Base-by-base conservation (phyloP, 2,888 invertebrate species). In the Latrodectus hesperus region DNA sequence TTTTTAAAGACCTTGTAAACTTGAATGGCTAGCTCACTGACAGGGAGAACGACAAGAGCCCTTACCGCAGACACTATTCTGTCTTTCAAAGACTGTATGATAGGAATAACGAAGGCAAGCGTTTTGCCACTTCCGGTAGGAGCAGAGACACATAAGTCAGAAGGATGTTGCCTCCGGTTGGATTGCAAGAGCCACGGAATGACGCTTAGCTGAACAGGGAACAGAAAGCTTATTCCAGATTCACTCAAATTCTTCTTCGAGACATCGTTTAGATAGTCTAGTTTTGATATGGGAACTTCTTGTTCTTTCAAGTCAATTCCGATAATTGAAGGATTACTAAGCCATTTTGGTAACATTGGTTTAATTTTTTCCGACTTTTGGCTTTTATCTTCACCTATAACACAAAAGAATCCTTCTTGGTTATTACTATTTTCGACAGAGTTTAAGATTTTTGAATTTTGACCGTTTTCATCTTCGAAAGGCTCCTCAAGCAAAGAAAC, bases 61-160 rank as follows among this genome's bases (percentile, higher is more conserved):
- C 96, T 94, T 51, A 97, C 94, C 91, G 94, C 94, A 78, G 94
- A 94, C 6, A 95, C 94, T 52, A 95, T 93, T 87, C 95, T 93
- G 78, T 93, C 92, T 91, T 94, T 94, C 89, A 96, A 91, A 81
- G 94, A 92, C 94, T 98, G 96, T 64, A 99, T 93, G 73, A 99
- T 95, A 10, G 99, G 99, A 89, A 99, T 93, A 74, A 96, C 97
- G 94, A 97, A 99, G 5, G 98, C 96, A 85, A 99, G 93, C 1
- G 99, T 99, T 93, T 99, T 99, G 26, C 99, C 99, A 93, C 98
- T 98, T 22, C 98, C 99, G 2, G 99, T 99, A 0, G 99, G 98
- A 22, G 99, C 98, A 68, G 98, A 98, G 52, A 99, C 97, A 93
- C 99, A 99, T 78, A 98, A 94, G 92, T 99, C 99, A 90, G 95